These are phyloP conservation scores for Lasioglossum villosulum DNA, from an alignment of 2,888 invertebrate genomes.

Conservation along the genomic window DNA sequence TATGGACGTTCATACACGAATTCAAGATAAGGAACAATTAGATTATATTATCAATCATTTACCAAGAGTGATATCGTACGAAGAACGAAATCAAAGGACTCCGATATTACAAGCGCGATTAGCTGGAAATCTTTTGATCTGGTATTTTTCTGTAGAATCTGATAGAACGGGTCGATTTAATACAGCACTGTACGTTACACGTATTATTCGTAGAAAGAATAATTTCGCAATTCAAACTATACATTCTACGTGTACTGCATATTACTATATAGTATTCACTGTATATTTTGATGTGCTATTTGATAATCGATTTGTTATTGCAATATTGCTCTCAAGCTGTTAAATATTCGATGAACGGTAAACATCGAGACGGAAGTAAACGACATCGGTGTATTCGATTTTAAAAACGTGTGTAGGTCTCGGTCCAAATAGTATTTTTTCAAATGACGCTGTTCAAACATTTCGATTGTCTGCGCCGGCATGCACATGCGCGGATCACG, in stretches of 20 bases:
- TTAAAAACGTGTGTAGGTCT: constrained; percentile 40
- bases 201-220: background rate
- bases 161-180: background rate
- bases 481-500: constrained; percentile 34
- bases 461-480: constrained; percentile 41
- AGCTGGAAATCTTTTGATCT: background rate
- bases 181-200: background rate
- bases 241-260: too few relatives aligned
- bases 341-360: background rate
- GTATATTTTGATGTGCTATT: background rate
- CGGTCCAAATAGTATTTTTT: constrained; percentile 44
- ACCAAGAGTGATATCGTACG: background rate
- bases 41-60: background rate
- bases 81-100: background rate
- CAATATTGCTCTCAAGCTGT: background rate
- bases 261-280: too few relatives aligned
- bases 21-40: background rate
- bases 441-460: constrained; percentile 45
- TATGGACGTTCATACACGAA: background rate
- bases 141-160: background rate
- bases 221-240: constrained; percentile 11
- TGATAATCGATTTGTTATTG: background rate
- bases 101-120: background rate
- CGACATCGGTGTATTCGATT: constrained; percentile 21
- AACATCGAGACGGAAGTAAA: background rate